Percentiles rank a stretch among this genome's conserved stretches.
These are phyloP conservation scores for Malurus melanocephalus DNA, from an alignment of 2,113 vertebrate species.

Conservation along the genomic window DNA sequence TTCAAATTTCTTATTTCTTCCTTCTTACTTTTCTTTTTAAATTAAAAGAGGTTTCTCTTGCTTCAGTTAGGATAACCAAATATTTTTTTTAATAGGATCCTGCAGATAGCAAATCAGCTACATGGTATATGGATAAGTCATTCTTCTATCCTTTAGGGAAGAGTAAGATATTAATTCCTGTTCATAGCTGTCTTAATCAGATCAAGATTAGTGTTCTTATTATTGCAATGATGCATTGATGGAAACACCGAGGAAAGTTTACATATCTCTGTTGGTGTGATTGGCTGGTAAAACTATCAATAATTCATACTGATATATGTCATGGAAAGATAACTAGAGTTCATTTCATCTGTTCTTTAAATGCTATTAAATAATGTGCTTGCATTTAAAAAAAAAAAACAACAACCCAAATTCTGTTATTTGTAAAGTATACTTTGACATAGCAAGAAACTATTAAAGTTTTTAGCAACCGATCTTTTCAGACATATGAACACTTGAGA, in stretches of 20 bases:
- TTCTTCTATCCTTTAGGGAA: not conserved
- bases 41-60: not conserved
- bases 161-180: not conserved
- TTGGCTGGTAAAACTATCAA: not conserved
- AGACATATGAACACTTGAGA: not conserved
- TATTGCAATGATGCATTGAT: not conserved
- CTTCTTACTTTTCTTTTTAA: not conserved
- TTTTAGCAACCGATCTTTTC: not conserved
- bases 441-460: not conserved
- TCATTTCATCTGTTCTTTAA: not conserved
- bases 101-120: not conserved
- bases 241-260: not conserved
- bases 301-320: not conserved
- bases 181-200: not conserved
- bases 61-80: not conserved
- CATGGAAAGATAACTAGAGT: not conserved
- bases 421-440: not conserved
- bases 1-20: not conserved
- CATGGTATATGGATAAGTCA: not conserved
- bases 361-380: not conserved
- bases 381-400: not conserved
- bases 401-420: not conserved
- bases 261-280: not conserved
- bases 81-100: not conserved
- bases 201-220: not conserved